Percentiles rank a stretch among this genome's conserved stretches.
Evolutionary conservation across 2,113 vertebrate species (phyloP).

Genomic region (Prochilodus magdalenae): DNA sequence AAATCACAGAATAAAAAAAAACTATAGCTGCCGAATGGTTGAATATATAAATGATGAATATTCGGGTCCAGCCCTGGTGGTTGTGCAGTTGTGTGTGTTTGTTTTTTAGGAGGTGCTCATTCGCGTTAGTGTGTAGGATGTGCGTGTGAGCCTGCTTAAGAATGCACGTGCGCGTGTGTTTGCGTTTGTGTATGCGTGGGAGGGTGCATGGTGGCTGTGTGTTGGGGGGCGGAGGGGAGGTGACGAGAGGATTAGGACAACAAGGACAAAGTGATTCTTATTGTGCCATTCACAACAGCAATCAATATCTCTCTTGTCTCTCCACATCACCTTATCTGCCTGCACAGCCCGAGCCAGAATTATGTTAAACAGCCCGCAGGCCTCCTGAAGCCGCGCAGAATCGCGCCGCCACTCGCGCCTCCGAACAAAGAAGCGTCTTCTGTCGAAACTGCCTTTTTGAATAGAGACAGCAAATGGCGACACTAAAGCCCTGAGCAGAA

Average conservation of each 20-base stretch:
- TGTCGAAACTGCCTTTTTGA: conserved; percentile 12
- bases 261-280: conserved; percentile 27
- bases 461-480: conserved; percentile 14
- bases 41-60: no score
- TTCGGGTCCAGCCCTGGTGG: no score
- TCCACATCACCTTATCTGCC: conserved; percentile 20
- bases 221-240: not conserved
- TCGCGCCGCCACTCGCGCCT: not conserved
- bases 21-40: no score
- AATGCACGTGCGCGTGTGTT: not conserved
- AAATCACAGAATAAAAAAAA: no score
- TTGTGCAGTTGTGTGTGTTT: no score
- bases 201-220: not conserved
- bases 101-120: no score
- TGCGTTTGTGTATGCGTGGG: not conserved
- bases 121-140: not conserved
- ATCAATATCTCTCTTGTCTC: conserved; percentile 24
- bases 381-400: conserved; percentile 16
- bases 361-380: conserved; percentile 29
- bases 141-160: not conserved
- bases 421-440: conserved; percentile 28
- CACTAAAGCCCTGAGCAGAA: conserved; percentile 27
- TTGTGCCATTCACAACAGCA: conserved; percentile 16
- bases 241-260: not conserved
- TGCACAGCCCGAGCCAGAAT: conserved; percentile 15